A percentile compares a stretch with the other conserved stretches of the same genome.
phyloP scores from a whole-genome alignment of 2,888 invertebrate genomes.

The Cosmia trapezina region DNA sequence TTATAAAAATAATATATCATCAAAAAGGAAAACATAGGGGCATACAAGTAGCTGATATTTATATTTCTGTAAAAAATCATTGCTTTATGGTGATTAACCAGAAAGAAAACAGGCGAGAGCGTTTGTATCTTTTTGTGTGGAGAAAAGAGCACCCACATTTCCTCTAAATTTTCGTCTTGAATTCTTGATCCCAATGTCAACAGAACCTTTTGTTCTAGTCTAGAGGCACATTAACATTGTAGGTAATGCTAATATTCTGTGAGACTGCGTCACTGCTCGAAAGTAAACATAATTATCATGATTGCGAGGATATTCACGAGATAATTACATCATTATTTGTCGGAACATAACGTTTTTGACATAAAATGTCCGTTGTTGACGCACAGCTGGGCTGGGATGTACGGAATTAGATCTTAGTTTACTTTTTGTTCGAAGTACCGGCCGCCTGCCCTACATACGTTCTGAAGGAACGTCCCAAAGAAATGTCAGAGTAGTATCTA shows the following conservation, averaged over 20 bases:
- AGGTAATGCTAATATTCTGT: conserved; percentile 38
- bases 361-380: conserved; percentile 54
- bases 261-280: conserved; percentile 42
- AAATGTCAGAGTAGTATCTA: conserved; percentile 58
- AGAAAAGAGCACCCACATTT: no score
- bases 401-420: conserved; percentile 60
- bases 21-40: no score
- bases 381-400: conserved; percentile 48
- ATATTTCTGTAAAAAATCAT: no score
- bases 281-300: conserved; percentile 61
- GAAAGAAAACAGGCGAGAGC: no score
- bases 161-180: conserved; percentile 35
- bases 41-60: no score
- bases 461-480: conserved; percentile 39
- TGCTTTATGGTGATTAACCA: no score
- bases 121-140: no score
- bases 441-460: conserved; percentile 59
- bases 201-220: conserved; percentile 26
- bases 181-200: conserved; percentile 40
- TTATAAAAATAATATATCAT: no score
- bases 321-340: conserved; percentile 58
- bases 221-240: conserved; percentile 32
- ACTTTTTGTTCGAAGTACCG: conserved; percentile 42
- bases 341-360: conserved; percentile 40
- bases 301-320: conserved; percentile 41